These are phyloP conservation scores for Chrysopilus asiliformis DNA, from an alignment of 2,888 invertebrate genomes.

Conservation along the genomic window DNA sequence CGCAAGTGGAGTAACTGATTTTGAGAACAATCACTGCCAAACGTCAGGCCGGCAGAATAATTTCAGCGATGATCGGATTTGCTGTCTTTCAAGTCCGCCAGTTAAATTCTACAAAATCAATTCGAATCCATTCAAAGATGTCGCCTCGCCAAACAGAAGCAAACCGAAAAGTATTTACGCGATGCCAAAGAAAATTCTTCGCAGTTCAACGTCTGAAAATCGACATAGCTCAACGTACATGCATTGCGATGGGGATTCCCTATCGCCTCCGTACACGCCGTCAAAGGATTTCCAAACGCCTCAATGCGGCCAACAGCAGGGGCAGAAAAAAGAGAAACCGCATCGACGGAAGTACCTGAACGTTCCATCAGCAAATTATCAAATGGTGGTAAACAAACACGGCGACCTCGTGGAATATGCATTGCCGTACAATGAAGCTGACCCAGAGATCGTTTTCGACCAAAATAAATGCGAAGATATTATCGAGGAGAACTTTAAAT, in stretches of 20 bases:
- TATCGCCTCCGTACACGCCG: no score
- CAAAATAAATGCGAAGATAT: neutral
- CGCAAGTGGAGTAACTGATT: conserved; percentile 9
- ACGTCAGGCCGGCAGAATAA: neutral
- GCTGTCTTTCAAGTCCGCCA: no score
- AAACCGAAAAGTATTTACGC: neutral
- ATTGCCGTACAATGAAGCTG: conserved; percentile 18
- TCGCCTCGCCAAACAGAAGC: conserved; percentile 13
- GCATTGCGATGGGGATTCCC: neutral
- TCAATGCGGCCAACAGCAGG: no score
- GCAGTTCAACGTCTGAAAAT: neutral
- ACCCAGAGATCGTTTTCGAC: neutral
- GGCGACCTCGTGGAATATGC: conserved; percentile 22
- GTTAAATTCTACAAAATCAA: conserved; percentile 17
- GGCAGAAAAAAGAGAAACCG: no score
- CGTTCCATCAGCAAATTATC: no score
- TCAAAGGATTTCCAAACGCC: no score
- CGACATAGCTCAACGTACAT: no score
- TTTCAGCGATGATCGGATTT: no score
- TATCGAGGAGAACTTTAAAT: neutral
- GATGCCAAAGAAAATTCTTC: conserved; percentile 7
- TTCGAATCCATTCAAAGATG: conserved; percentile 17
- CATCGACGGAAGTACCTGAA: no score
- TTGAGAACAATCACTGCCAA: conserved; percentile 13
- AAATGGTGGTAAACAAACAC: conserved; percentile 19